A percentile compares a stretch with the other conserved stretches of the same genome.
These are phyloP conservation scores for Aphidius gifuensis DNA, from an alignment of 1,140 invertebrate genomes.

Conservation along the genomic window DNA sequence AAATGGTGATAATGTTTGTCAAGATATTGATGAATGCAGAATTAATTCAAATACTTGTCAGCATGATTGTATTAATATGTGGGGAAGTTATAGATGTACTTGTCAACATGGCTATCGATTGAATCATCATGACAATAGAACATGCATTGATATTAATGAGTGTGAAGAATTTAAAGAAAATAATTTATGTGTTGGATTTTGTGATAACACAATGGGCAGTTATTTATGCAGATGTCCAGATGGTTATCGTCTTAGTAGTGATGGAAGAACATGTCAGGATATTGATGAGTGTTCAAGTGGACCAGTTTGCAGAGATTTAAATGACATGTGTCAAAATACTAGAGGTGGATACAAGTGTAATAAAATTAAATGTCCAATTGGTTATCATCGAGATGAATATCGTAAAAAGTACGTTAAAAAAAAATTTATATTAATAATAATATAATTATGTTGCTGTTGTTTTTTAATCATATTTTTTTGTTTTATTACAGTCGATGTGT, in stretches of 20 bases:
- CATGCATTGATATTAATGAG: constrained; percentile 84
- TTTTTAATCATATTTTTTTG: constrained; percentile 8
- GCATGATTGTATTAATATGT: constrained; percentile 80
- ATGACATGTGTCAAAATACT: constrained; percentile 87
- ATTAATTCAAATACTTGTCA: constrained; percentile 68
- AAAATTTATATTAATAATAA: not conserved
- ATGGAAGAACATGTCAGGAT: constrained; percentile 76
- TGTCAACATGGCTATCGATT: constrained; percentile 74
- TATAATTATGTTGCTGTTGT: not conserved
- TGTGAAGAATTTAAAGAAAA: constrained; percentile 71
- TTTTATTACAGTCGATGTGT: constrained; percentile 75
- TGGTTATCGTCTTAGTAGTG: constrained; percentile 73
- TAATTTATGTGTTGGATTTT: constrained; percentile 78
- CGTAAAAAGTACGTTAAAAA: constrained; percentile 68
- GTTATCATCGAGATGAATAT: constrained; percentile 71
- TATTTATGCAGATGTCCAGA: constrained; percentile 83
- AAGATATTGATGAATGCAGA: constrained; percentile 68
- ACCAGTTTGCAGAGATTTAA: constrained; percentile 60
- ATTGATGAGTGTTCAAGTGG: constrained; percentile 81
- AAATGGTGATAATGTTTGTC: constrained; percentile 55
- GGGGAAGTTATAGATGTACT: constrained; percentile 77
- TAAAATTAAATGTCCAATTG: constrained; percentile 76
- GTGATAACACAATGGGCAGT: constrained; percentile 83
- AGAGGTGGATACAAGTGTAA: constrained; percentile 86
- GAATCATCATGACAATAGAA: constrained; percentile 66